Percentiles rank a stretch among this genome's conserved stretches.
Conservation (phyloP, 2,797 vertebrate species). For the Schizopygopsis malacanthus region DNA sequence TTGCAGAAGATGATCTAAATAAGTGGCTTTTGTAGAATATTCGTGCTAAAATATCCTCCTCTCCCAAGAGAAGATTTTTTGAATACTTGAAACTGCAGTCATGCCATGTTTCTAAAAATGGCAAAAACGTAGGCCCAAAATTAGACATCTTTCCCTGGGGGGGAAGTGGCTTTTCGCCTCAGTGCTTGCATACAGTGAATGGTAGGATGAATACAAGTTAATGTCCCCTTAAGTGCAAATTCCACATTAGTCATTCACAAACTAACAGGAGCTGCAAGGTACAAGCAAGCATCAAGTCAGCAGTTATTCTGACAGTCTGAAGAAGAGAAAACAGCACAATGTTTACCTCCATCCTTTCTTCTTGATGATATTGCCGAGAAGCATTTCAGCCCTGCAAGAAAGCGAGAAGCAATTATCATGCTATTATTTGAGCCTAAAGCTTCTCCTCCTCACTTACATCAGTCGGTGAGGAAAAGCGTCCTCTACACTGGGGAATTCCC, state of each 20-base stretch:
- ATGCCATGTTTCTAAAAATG: constrained; percentile 12
- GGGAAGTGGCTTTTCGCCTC: constrained; percentile 28
- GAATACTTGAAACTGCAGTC: constrained; percentile 10
- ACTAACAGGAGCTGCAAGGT: constrained; percentile 41
- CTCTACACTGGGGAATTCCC: constrained; percentile 36
- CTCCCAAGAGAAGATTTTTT: constrained; percentile 2
- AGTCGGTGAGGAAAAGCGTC: neutral
- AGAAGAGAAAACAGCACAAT: neutral
- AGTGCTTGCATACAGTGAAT: constrained; percentile 35
- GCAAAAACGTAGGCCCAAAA: constrained; percentile 23
- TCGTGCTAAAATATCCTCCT: neutral
- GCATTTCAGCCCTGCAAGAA: constrained; percentile 85
- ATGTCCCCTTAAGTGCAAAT: constrained; percentile 28
- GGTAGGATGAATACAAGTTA: constrained; percentile 30
- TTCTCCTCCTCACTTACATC: constrained; percentile 15
- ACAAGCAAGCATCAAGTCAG: constrained; percentile 13
- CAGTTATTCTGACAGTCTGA: constrained; percentile 6
- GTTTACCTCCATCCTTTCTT: constrained; percentile 96
- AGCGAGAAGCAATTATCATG: constrained; percentile 7
- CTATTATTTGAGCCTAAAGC: neutral
- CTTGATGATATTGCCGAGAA: constrained; percentile 92
- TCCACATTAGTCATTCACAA: constrained; percentile 55
- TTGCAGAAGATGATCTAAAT: neutral
- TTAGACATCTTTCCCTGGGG: constrained; percentile 22
- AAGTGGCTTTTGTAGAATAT: neutral